Conservation (phyloP, 2,797 vertebrate genomes). For the Apogon talboti region DNA sequence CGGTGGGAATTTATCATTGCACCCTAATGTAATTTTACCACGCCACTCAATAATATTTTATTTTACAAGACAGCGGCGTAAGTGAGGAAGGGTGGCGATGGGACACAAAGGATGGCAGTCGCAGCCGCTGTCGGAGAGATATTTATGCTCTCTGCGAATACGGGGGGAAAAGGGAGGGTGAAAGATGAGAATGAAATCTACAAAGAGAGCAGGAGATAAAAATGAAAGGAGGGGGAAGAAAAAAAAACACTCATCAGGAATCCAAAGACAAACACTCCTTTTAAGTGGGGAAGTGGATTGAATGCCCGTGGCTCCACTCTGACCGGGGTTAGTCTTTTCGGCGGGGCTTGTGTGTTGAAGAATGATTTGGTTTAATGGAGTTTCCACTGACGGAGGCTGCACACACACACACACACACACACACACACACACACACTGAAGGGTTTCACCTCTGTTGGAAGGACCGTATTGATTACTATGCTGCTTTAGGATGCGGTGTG, state of each 20-base stretch:
- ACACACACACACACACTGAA: background rate
- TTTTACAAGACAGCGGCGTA: slow-evolving; percentile 55
- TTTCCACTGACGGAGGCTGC: background rate
- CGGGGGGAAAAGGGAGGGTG: slow-evolving; percentile 4
- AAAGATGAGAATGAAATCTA: slow-evolving; percentile 34
- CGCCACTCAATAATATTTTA: slow-evolving; percentile 60
- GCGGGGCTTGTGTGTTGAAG: background rate
- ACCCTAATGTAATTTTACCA: slow-evolving; percentile 54
- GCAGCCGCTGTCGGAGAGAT: slow-evolving; percentile 33
- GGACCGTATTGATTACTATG: slow-evolving; percentile 16
- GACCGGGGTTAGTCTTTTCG: slow-evolving; percentile 9
- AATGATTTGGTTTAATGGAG: slow-evolving; percentile 15
- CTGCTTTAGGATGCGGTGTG: background rate
- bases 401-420: slow-evolving; percentile 10
- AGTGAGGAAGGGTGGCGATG: slow-evolving; percentile 36
- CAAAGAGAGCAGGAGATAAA: slow-evolving; percentile 17
- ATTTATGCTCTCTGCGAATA: slow-evolving; percentile 51
- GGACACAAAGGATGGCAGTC: slow-evolving; percentile 54
- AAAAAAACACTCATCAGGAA: slow-evolving; percentile 10
- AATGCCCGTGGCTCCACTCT: slow-evolving; percentile 23
- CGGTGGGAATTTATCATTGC: slow-evolving; percentile 54
- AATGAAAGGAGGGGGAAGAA: slow-evolving; percentile 16
- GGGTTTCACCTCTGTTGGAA: slow-evolving; percentile 22
- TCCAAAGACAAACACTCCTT: slow-evolving; percentile 32
- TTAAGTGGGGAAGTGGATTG: slow-evolving; percentile 21